Base-by-base conservation (phyloP, 2,888 invertebrate genomes). In the Crocallis elinguaria region DNA sequence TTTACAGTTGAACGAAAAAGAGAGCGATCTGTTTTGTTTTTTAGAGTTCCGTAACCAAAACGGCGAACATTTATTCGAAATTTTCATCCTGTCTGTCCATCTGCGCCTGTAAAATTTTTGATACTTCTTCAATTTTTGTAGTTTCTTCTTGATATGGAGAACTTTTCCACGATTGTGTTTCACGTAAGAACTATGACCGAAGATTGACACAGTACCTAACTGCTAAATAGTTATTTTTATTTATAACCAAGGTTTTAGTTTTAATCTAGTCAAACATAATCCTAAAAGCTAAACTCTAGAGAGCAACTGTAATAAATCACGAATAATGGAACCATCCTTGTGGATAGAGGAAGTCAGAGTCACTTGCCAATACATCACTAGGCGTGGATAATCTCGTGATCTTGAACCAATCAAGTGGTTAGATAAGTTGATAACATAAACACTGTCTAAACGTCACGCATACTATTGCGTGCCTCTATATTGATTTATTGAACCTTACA, bases 371-470 rank as follows among this genome's bases (percentile, higher is more conserved):
- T 71, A 64, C 69, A 70, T 64, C 67, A 65, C 19, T 19, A 27
- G 19, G 11, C 25, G 9, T 64, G 19, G 39, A 21, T 25, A 36
- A 54, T 62, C 70, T 75, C 73, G 74, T 81, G 75, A 77, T 72
- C 75, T 58, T 54, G 73, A 71, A 73, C 75, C 72, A 69, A 69
- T 75, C 71, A 77, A 52, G 57, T 62, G 35, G 23, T 78, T 69
- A 75, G 71, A 68, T 64, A 66, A 71, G 73, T 75, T 62, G 56
- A 75, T 77, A 73, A 62, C 62, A 64, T 73, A 74, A 73, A 72
- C 63, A 70, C 65, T 60, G 21, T 32, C n/a, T n/a, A n/a, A n/a
- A 50, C 35, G 14, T 23, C 23, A 23, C 23, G 23, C 6, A 8
- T 19, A 19, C 8, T 23, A 1, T 23, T 8, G 3, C 9, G 7